These are phyloP conservation scores for Microtus oregoni DNA, from an alignment of 2,113 vertebrate species.

Conservation along the genomic window DNA sequence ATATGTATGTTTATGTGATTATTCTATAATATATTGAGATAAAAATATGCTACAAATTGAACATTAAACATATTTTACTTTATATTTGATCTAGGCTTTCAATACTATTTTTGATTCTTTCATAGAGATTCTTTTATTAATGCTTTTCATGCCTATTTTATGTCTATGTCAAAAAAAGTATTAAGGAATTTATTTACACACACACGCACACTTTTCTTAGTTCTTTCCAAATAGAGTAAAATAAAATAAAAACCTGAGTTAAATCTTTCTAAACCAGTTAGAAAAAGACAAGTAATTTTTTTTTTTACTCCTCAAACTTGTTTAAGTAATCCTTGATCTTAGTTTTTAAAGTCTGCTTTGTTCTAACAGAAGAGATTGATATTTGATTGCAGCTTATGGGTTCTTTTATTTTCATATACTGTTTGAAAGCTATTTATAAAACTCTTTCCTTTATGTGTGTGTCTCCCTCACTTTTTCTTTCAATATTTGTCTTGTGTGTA, in stretches of 20 bases:
- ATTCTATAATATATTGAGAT: not conserved
- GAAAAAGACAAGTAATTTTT: slow-evolving; percentile 45
- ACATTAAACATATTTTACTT: not conserved
- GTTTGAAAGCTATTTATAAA: no score
- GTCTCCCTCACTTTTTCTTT: not conserved
- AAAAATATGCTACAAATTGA: not conserved
- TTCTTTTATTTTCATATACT: no score
- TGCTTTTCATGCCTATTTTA: not conserved
- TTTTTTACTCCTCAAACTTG: slow-evolving; percentile 43
- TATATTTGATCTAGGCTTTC: not conserved
- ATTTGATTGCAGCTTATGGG: no score
- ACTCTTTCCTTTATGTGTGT: no score
- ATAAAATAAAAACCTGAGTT: slow-evolving; percentile 19
- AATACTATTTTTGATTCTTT: not conserved
- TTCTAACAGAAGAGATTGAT: no score
- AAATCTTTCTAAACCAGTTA: slow-evolving; percentile 65
- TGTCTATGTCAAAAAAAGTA: not conserved
- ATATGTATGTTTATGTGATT: not conserved
- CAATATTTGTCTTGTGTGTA: not conserved
- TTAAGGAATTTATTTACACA: not conserved
- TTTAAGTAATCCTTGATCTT: slow-evolving; percentile 30
- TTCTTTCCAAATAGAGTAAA: not conserved
- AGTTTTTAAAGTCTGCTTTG: slow-evolving; percentile 10
- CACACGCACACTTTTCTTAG: not conserved
- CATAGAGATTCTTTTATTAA: not conserved